These are phyloP conservation scores for Brenthis hecate DNA, from an alignment of 2,888 invertebrate species.

Conservation along the genomic window DNA sequence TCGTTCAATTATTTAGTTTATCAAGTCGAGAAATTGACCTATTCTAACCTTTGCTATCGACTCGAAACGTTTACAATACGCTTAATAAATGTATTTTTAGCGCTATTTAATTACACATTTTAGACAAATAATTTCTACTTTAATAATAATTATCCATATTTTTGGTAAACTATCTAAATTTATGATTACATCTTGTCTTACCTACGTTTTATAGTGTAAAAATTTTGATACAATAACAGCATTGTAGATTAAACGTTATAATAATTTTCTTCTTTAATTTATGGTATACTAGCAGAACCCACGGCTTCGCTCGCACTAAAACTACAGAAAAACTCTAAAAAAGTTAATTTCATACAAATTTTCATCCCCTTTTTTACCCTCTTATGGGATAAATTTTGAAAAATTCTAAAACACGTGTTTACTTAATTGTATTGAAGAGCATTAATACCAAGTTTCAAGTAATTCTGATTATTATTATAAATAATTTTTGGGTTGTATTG, in stretches of 20 bases:
- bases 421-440: no score
- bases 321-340: no score
- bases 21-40: slow-evolving; percentile 14
- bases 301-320: no score
- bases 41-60: slow-evolving; percentile 27
- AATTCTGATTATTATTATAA: no score
- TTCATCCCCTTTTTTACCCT: no score
- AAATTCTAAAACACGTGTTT: no score
- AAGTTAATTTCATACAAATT: no score
- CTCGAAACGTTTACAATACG: background rate
- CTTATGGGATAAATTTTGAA: no score
- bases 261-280: background rate
- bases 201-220: background rate
- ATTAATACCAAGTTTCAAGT: no score
- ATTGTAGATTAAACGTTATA: background rate
- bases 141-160: background rate
- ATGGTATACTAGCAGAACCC: background rate
- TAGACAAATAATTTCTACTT: background rate
- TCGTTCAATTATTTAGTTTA: slow-evolving; percentile 17
- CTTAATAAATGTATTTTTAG: background rate
- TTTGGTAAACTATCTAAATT: background rate
- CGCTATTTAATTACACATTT: background rate
- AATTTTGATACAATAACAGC: background rate
- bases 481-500: no score
- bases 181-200: background rate